These are phyloP conservation scores for Hirundo rustica DNA, from an alignment of 2,797 vertebrate genomes.

Conservation along the genomic window DNA sequence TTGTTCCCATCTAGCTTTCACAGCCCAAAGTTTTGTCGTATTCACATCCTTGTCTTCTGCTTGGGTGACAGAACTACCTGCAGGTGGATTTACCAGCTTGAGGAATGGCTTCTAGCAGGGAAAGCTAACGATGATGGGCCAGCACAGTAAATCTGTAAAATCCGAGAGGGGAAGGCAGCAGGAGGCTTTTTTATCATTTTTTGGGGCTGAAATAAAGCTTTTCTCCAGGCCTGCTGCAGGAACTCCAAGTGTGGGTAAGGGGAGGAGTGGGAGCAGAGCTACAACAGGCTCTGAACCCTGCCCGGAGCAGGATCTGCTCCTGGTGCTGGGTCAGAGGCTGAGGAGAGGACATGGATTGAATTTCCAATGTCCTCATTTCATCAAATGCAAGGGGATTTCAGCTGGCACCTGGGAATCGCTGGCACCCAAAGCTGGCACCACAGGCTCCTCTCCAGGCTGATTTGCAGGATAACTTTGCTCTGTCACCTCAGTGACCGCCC, in stretches of 20 bases:
- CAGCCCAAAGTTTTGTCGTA: neutral
- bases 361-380: neutral
- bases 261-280: neutral
- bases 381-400: neutral
- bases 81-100: conserved; percentile 14
- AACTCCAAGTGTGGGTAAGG: neutral
- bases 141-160: conserved; percentile 8
- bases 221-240: neutral
- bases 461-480: neutral
- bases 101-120: neutral
- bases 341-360: rapidly evolving
- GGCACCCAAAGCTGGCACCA: neutral
- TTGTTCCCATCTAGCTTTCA: neutral
- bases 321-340: neutral
- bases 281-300: neutral
- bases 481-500: neutral
- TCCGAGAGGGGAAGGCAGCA: neutral
- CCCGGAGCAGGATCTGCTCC: neutral
- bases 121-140: neutral
- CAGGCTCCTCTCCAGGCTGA: neutral
- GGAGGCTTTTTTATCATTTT: neutral
- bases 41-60: neutral
- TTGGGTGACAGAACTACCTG: neutral
- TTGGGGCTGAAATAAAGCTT: neutral
- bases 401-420: neutral